Base-by-base conservation (phyloP, 2,888 invertebrate species). In the Dendrolimus pini region DNA sequence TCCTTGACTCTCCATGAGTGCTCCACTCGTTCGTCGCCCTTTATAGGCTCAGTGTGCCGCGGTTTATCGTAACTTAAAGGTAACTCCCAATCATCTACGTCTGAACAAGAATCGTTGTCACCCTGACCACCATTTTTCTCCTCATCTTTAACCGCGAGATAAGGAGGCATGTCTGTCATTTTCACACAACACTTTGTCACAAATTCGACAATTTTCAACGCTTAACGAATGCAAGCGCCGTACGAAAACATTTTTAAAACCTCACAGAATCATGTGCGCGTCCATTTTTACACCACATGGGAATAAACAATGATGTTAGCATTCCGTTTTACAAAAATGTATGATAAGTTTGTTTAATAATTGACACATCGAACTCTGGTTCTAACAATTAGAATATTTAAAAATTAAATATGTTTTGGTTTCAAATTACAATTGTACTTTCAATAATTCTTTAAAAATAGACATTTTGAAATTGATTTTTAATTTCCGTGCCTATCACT, bases 1-100 rank as follows among this genome's bases (percentile, higher is more conserved):
- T 97, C 97, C 81, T 97, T 97, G 92, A 98, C 96, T 70, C 98
- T 93, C 98, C 98, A 98, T 64, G 95, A 94, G 73, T 96, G 96
- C 71, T 96, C 96, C 59, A 92, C 93, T 74, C 97, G 96, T 55
- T 90, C 88, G 52, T 80, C 78, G 9, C 88, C 89, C 66, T 86
- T 85, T 63, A 91, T 89, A 58, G 83, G 78, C 70, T 90, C 91
- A 59, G 78, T 71, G 66, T 91, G 91, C 69, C 96, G 92, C 61
- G 93, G 94, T 78, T 94, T 92, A 72, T 93, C 92, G 78, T 95
- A 97, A 69, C 95, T 93, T 63, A 96, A 80, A 56, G 95, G 94
- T 76, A 95, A 89, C 80, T 93, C 93, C 92, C 93, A 93, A 77
- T 95, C 95, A 68, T 92, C 91, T 68, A 89, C 83, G 68, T 90